phyloP scores from a whole-genome alignment of 2,113 vertebrate genomes.

The Cynocephalus volans region DNA sequence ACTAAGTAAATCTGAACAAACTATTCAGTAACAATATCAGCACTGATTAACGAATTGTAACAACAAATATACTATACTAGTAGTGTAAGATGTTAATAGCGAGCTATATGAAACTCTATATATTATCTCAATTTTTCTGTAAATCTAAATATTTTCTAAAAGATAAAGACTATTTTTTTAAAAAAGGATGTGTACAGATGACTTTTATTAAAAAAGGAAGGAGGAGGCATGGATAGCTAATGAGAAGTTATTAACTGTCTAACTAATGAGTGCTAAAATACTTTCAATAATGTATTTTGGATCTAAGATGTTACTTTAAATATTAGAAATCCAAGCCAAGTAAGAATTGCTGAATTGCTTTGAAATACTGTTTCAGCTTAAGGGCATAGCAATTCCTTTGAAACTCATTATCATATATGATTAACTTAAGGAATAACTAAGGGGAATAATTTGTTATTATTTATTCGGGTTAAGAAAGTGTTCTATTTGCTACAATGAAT shows the following conservation, averaged over 20 bases:
- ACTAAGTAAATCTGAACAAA: background rate
- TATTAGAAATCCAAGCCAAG: background rate
- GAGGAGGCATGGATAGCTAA: background rate
- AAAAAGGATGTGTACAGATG: background rate
- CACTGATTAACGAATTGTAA: background rate
- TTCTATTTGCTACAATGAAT: background rate
- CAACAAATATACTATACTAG: background rate
- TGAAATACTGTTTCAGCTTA: background rate
- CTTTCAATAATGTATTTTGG: background rate
- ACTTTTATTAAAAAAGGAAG: background rate
- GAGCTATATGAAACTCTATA: background rate
- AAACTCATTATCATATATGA: conserved; percentile 12
- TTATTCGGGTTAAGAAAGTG: background rate
- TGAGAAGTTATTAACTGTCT: background rate
- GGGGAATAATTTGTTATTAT: background rate
- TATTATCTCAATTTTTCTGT: background rate
- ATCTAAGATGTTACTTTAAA: conserved; percentile 8
- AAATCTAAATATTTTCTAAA: background rate
- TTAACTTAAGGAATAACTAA: background rate
- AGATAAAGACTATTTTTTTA: background rate
- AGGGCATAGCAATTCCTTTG: background rate
- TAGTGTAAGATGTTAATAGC: background rate
- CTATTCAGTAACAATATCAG: background rate
- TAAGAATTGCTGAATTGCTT: background rate
- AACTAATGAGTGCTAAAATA: background rate